Evolutionary conservation across 1,140 invertebrate genomes (phyloP).

Genomic region (Polypedilum vanderplanki): DNA sequence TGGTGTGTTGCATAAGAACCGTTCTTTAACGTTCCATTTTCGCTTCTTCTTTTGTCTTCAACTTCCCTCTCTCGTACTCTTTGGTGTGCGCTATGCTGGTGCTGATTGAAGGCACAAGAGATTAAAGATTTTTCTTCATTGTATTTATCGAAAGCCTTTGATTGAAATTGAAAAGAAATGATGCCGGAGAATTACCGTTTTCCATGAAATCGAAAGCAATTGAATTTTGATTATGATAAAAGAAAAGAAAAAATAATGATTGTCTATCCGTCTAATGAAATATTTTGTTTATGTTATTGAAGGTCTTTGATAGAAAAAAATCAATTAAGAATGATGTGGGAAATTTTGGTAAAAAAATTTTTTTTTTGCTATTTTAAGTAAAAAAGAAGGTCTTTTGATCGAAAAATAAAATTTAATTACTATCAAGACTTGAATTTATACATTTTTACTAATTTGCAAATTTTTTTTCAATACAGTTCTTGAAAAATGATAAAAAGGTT

Average conservation of each 20-base stretch:
- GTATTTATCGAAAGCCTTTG: neutral
- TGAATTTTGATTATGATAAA: neutral
- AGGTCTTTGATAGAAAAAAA: neutral
- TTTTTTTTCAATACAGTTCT: too few relatives aligned
- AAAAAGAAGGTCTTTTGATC: too few relatives aligned
- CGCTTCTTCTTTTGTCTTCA: neutral
- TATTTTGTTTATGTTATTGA: neutral
- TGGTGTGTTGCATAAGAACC: conserved; percentile 14
- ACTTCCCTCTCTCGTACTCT: neutral
- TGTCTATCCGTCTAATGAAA: too few relatives aligned
- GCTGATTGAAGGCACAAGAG: neutral
- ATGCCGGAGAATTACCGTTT: neutral
- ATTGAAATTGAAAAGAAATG: too few relatives aligned
- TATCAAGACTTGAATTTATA: too few relatives aligned
- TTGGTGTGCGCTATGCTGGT: neutral
- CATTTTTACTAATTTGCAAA: too few relatives aligned
- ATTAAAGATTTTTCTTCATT: neutral
- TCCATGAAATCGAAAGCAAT: conserved; percentile 23
- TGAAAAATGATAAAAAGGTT: too few relatives aligned
- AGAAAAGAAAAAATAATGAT: too few relatives aligned
- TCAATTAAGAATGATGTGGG: too few relatives aligned
- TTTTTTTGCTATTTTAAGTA: too few relatives aligned
- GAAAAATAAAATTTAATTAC: too few relatives aligned
- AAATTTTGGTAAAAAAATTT: too few relatives aligned
- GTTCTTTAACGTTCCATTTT: conserved; percentile 25